Evolutionary conservation across 2,888 invertebrate genomes (phyloP).

Genomic region (Busseola fusca): DNA sequence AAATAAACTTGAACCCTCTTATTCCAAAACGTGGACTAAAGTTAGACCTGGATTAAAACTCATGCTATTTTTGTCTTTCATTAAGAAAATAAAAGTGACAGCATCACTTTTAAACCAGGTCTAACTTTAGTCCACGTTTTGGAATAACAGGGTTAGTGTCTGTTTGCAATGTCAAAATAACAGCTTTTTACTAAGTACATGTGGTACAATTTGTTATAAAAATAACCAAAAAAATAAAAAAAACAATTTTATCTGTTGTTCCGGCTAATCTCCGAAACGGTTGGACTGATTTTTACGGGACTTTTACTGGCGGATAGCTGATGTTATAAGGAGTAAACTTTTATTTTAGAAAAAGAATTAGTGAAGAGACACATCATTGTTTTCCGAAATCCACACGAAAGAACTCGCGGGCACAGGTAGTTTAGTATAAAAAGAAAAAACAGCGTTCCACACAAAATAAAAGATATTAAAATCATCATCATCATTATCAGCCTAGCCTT

Average conservation of each 20-base stretch:
- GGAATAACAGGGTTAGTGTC: too few relatives aligned
- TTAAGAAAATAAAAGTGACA: too few relatives aligned
- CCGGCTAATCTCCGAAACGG: not conserved
- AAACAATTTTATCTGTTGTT: not conserved
- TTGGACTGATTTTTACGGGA: not conserved
- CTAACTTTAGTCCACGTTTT: too few relatives aligned
- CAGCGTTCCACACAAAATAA: not conserved
- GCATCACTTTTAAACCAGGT: too few relatives aligned
- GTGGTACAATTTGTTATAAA: too few relatives aligned
- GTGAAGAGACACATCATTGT: not conserved
- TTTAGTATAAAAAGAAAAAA: not conserved
- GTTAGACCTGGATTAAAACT: too few relatives aligned
- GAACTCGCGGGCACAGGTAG: not conserved
- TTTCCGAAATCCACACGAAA: not conserved
- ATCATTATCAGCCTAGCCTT: too few relatives aligned
- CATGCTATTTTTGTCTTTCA: too few relatives aligned
- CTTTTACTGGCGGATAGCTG: not conserved
- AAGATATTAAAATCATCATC: not conserved
- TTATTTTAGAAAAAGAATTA: not conserved
- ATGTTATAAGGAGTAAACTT: not conserved
- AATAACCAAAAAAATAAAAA: too few relatives aligned
- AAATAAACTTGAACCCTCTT: too few relatives aligned
- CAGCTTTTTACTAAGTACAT: too few relatives aligned
- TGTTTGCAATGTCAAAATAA: not conserved
- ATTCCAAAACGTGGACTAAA: too few relatives aligned